Evolutionary conservation across 2,888 invertebrate genomes (phyloP).

Genomic region (Zele albiditarsus): DNA sequence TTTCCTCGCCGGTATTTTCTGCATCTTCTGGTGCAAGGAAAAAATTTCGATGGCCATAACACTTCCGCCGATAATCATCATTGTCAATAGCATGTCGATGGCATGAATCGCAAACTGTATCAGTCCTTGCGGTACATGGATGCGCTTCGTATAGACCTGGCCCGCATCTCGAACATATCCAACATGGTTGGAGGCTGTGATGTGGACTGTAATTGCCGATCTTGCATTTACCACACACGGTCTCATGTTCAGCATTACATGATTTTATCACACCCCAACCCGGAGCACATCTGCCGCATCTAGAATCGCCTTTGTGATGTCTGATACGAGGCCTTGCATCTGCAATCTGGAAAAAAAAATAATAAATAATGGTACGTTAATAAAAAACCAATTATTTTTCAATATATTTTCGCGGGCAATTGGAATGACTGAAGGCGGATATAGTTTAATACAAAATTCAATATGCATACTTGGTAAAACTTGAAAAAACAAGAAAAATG

Average conservation of each 20-base stretch:
- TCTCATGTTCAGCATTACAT: slow-evolving; percentile 67
- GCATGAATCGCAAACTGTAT: slow-evolving; percentile 73
- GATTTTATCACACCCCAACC: slow-evolving; percentile 70
- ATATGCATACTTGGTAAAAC: too few relatives aligned
- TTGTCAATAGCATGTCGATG: slow-evolving; percentile 64
- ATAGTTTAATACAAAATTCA: too few relatives aligned
- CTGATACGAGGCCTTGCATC: slow-evolving; percentile 65
- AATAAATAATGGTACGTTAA: slow-evolving; percentile 4
- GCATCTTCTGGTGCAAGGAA: slow-evolving; percentile 70
- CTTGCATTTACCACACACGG: slow-evolving; percentile 68
- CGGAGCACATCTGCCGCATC: slow-evolving; percentile 71
- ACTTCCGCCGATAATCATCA: slow-evolving; percentile 62
- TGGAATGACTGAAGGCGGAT: not conserved
- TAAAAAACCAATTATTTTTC: not conserved
- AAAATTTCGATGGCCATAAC: slow-evolving; percentile 57
- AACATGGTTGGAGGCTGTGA: slow-evolving; percentile 70
- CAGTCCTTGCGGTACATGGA: slow-evolving; percentile 66
- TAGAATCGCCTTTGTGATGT: slow-evolving; percentile 65
- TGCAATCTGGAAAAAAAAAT: slow-evolving; percentile 60
- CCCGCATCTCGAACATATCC: slow-evolving; percentile 72
- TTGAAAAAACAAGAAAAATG: not conserved
- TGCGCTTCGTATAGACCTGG: slow-evolving; percentile 72
- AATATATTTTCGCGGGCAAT: not conserved
- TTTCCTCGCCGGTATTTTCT: slow-evolving; percentile 65
- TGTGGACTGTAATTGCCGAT: slow-evolving; percentile 71